Base-by-base conservation (phyloP, 2,113 vertebrate genomes). In the Falco punctatus region DNA sequence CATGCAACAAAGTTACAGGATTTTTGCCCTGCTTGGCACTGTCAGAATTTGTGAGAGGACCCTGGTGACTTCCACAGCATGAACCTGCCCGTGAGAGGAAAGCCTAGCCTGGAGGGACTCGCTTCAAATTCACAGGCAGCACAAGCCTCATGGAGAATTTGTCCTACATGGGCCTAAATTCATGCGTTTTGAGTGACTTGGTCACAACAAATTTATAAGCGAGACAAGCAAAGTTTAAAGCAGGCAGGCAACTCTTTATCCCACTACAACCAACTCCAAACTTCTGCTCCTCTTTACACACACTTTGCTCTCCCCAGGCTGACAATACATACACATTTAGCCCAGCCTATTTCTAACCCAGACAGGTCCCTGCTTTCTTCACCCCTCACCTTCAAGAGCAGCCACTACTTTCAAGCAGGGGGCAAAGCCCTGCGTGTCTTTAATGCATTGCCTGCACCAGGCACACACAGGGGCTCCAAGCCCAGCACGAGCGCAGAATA, bases 301-400 rank as follows among this genome's bases (percentile, higher is more conserved):
- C 2, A 0, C 4, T 11, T 78, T 32, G 38, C 27, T 17, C 44
- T 62, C 81, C 49, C 12, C 0, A 1, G 72, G 65, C 28, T 35
- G 26, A 8, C n/a, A 28, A 62, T 7, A 46, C 67, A 42, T 26
- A 27, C 33, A 49, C 2, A 0, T 18, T 57, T 21, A 67, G 69
- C 42, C 64, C 72, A 67, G 1, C 13, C 27, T 55, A 5, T 2
- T 82, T 30, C 79, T 58, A 83, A 93, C 49, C 66, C 32, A 15
- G 74, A 51, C 30, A 44, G 9, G 16, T 35, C 65, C 74, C 46
- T 93, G 94, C 75, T 22, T 65, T 38, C n/a, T 32, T 62, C 58
- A 67, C 32, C 81, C 49, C 62, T 86, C 51, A n/a, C 15, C 55
- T 94, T 88, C 49, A 61, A 55, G 64, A 66, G 58, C 27, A 83